A percentile compares a stretch with the other conserved stretches of the same genome.
Conservation (phyloP, 2,888 invertebrate genomes). For the Uloborus plumipes region DNA sequence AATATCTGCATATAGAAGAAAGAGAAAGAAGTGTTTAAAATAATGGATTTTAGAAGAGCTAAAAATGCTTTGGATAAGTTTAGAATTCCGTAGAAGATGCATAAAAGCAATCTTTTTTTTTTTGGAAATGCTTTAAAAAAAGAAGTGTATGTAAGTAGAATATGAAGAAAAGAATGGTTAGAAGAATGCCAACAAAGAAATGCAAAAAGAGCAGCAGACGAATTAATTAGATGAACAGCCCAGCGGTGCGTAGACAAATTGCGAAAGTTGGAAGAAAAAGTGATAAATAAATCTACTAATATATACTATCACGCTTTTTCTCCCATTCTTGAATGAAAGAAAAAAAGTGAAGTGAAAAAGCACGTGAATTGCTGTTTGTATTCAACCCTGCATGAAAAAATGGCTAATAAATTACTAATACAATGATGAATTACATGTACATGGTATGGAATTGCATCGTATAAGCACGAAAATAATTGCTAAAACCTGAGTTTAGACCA, state of each 20-base stretch:
- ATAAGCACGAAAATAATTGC: conserved; percentile 54
- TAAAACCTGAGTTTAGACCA: conserved; percentile 27
- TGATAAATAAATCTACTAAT: conserved; percentile 52
- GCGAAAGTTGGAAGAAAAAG: conserved; percentile 47
- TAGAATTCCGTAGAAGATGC: too few species aligned
- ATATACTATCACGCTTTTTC: conserved; percentile 37
- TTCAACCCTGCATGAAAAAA: conserved; percentile 63
- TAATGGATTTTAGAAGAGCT: too few species aligned
- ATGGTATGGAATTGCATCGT: conserved; percentile 58
- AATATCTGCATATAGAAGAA: too few species aligned
- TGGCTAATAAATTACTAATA: conserved; percentile 65
- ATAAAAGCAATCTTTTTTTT: background rate
- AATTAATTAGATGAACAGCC: conserved; percentile 48
- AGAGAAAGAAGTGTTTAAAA: too few species aligned
- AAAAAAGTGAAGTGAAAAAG: conserved; percentile 49
- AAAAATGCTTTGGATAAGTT: too few species aligned
- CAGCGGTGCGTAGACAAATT: conserved; percentile 50
- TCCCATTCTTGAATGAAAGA: conserved; percentile 26
- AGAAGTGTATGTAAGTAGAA: conserved; percentile 27
- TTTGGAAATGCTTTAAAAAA: too few species aligned
- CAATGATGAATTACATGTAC: conserved; percentile 65
- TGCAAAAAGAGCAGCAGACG: conserved; percentile 29
- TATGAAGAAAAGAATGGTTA: conserved; percentile 15
- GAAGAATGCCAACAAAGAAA: conserved; percentile 41
- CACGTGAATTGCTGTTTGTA: conserved; percentile 57